Evolutionary conservation across 1,140 invertebrate genomes (phyloP), one percentile per base, ranked within the genome.

Genomic region (Conopomorpha cramerella): DNA sequence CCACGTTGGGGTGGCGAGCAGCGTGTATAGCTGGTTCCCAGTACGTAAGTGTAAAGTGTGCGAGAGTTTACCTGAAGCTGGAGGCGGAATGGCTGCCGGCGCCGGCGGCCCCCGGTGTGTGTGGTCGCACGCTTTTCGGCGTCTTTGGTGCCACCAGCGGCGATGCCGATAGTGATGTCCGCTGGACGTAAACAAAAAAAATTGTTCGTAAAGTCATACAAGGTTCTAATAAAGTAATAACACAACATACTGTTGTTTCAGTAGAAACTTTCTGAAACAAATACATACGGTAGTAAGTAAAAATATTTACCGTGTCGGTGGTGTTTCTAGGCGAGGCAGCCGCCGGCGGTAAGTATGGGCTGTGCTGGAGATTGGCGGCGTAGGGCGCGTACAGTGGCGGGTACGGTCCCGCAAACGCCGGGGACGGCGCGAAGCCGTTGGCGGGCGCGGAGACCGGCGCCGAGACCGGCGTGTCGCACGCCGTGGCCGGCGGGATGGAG

Each of bases 381-480:
- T 90, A 90, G 0, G 88, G 87, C 0, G 88, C 84, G 53, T 90
- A 91, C 28, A 90, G 73, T 13, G 87, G 81, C 19, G 85, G 82
- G 59, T 88, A 88, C 2, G 82, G 76, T 25, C 84, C 82, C 8
- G 84, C 83, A 40, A 83, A 84, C 1, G 82, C 74, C 10, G 58
- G 57, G 4, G 67, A 55, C 8, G 67, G 63, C 29, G 66, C 65
- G 31, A 57, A 74, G 8, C 70, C 65, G 26, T 72, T 74, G 11
- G 59, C 45, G 12, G 58, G 45, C 2, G 55, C 39, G 6, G 59
- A 51, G 15, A 49, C 61, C 8, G 62, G 45, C 8, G 38, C 35
- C 8, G 61, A 51, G 8, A 68, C 64, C 1, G 52, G 52, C 33
- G 60, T 25, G 49, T 40, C 3, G 10, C 4, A 23, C 19, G 8